Conservation (phyloP, 2,888 invertebrate genomes). For the Dioctria linearis region DNA sequence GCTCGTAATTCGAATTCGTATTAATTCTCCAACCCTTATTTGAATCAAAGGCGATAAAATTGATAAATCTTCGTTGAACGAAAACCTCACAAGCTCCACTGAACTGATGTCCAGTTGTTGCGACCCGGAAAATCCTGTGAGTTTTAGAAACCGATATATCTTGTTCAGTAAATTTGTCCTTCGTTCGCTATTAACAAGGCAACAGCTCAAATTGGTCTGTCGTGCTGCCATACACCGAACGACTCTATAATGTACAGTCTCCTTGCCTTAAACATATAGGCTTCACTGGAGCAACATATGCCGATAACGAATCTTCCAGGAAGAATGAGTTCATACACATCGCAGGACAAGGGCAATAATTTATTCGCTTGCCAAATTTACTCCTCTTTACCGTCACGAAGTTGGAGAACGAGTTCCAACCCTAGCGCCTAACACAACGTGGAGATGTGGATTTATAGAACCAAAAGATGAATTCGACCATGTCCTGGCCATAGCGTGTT, state of each 20-base stretch:
- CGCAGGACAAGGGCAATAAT: conserved; percentile 49
- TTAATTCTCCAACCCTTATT: not conserved
- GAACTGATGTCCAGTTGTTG: conserved; percentile 43
- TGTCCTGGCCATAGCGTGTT: conserved; percentile 20
- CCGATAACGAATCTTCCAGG: conserved; percentile 36
- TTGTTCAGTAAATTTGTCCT: conserved; percentile 54
- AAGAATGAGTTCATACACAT: conserved; percentile 49
- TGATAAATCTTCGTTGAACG: conserved; percentile 36
- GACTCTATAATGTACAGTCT: conserved; percentile 24
- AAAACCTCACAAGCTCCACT: conserved; percentile 39
- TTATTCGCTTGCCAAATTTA: conserved; percentile 51
- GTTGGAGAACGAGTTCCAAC: not conserved
- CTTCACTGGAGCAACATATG: conserved; percentile 46
- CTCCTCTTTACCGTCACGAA: conserved; percentile 49
- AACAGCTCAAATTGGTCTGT: conserved; percentile 52
- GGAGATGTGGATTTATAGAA: conserved; percentile 48
- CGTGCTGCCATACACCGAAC: conserved; percentile 47
- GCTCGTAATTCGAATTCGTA: not conserved
- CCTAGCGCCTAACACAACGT: not conserved
- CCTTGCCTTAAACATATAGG: conserved; percentile 18
- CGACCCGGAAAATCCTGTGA: conserved; percentile 49
- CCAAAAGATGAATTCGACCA: conserved; percentile 50
- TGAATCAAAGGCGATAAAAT: conserved; percentile 49
- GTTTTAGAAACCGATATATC: conserved; percentile 48
- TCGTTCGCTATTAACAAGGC: conserved; percentile 51